phyloP scores from a whole-genome alignment of 2,113 vertebrate species.

The Hyperopisus bebe region DNA sequence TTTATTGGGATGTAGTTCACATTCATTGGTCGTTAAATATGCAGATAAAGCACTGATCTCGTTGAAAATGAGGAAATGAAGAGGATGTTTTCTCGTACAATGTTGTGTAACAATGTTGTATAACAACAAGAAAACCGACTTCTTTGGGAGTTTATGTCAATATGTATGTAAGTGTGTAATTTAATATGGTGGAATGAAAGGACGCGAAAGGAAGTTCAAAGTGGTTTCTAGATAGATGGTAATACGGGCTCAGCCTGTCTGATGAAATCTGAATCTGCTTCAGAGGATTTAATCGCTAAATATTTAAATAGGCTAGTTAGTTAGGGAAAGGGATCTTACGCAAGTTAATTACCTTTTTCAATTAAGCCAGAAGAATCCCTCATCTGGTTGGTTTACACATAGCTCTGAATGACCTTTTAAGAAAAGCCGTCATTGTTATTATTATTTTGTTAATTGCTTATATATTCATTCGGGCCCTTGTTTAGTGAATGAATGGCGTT shows the following conservation, averaged over 20 bases:
- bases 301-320: slow-evolving; percentile 1
- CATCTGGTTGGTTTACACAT: neutral
- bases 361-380: neutral
- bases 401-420: neutral
- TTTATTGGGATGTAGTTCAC: neutral
- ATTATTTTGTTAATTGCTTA: neutral
- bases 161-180: neutral
- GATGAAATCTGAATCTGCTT: neutral
- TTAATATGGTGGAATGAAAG: neutral
- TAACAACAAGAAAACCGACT: neutral
- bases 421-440: neutral
- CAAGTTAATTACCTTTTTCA: neutral
- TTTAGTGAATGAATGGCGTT: neutral
- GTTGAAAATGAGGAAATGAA: neutral
- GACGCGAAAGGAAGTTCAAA: neutral
- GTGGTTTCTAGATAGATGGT: neutral
- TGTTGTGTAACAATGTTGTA: neutral
- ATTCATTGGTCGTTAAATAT: neutral
- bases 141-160: neutral
- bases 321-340: neutral
- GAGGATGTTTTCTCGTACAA: neutral
- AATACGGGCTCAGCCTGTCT: neutral
- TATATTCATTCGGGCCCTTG: neutral
- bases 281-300: slow-evolving; percentile 2
- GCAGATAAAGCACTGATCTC: neutral